These are phyloP conservation scores for Orycteropus afer DNA, from an alignment of 2,113 vertebrate species.

Conservation along the genomic window DNA sequence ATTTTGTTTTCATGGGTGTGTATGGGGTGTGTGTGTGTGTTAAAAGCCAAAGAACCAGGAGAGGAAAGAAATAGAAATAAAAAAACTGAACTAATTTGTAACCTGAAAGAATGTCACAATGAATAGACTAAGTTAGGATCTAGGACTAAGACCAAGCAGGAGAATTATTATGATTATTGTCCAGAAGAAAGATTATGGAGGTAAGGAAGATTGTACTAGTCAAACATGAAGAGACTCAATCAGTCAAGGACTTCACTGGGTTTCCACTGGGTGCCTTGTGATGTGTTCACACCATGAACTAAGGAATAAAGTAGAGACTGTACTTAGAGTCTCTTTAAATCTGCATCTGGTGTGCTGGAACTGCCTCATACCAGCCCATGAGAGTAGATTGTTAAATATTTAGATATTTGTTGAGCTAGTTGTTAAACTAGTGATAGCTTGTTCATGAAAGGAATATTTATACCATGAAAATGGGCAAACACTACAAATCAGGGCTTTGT, in stretches of 20 bases:
- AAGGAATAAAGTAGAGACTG: not conserved
- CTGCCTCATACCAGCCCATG: not conserved
- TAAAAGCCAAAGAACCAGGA: not conserved
- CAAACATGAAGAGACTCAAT: not conserved
- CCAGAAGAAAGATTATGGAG: not conserved
- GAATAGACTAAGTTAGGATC: not conserved
- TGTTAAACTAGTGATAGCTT: slow-evolving; percentile 21
- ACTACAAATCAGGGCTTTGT: not conserved
- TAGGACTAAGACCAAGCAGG: not conserved
- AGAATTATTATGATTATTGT: slow-evolving; percentile 13
- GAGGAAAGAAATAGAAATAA: not conserved
- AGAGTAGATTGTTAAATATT: slow-evolving; percentile 19
- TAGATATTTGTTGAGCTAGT: not conserved
- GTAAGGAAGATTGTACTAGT: not conserved
- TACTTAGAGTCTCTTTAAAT: not conserved
- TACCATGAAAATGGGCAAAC: not conserved
- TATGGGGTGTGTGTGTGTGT: no score
- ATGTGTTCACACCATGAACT: not conserved
- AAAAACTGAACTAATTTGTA: not conserved
- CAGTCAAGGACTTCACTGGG: not conserved
- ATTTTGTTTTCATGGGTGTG: not conserved
- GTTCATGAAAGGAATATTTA: not conserved
- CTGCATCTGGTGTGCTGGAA: not conserved
- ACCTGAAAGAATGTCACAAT: slow-evolving; percentile 25
- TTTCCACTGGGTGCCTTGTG: not conserved